These are phyloP conservation scores for Drosophila mayri DNA, from an alignment of 1,140 invertebrate species.

Conservation along the genomic window DNA sequence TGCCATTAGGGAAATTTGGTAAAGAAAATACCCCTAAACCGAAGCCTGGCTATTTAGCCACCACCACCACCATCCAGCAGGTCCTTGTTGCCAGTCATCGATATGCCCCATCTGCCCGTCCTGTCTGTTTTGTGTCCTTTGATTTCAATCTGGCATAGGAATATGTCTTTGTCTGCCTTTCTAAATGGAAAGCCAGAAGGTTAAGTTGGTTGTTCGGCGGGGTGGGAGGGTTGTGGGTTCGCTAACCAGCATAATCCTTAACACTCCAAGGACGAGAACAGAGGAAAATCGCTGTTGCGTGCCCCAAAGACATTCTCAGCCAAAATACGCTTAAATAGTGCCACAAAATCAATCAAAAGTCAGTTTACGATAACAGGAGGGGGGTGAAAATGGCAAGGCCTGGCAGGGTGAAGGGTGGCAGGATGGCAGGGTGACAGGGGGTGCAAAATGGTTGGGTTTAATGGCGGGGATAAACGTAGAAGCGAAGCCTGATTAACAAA, in stretches of 20 bases:
- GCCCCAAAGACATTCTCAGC: conserved; percentile 61
- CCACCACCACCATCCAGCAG: conserved; percentile 6
- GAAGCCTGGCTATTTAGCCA: conserved; percentile 11
- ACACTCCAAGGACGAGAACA: conserved; percentile 31
- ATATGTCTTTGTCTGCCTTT: conserved; percentile 69
- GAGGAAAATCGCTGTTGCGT: conserved; percentile 58
- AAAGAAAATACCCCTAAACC: conserved; percentile 26
- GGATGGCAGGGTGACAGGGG: background rate
- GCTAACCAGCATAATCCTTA: conserved; percentile 74
- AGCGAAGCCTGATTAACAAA: conserved; percentile 72
- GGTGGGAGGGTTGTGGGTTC: conserved; percentile 3
- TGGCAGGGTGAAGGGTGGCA: background rate
- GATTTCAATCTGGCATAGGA: conserved; percentile 66
- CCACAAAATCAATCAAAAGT: conserved; percentile 75
- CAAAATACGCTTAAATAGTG: conserved; percentile 66
- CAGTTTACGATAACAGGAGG: conserved; percentile 31
- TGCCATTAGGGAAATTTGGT: conserved; percentile 60
- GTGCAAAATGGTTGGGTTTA: background rate
- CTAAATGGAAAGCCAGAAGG: conserved; percentile 10
- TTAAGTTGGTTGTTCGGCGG: background rate
- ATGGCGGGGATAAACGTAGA: conserved; percentile 8
- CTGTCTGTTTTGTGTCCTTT: conserved; percentile 40
- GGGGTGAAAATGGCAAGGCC: conserved; percentile 10
- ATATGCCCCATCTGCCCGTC: conserved; percentile 36
- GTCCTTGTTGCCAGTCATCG: conserved; percentile 49